Percentiles rank a stretch among this genome's conserved stretches.
phyloP scores from a whole-genome alignment of 1,140 invertebrate species.

The Amyelois transitella region DNA sequence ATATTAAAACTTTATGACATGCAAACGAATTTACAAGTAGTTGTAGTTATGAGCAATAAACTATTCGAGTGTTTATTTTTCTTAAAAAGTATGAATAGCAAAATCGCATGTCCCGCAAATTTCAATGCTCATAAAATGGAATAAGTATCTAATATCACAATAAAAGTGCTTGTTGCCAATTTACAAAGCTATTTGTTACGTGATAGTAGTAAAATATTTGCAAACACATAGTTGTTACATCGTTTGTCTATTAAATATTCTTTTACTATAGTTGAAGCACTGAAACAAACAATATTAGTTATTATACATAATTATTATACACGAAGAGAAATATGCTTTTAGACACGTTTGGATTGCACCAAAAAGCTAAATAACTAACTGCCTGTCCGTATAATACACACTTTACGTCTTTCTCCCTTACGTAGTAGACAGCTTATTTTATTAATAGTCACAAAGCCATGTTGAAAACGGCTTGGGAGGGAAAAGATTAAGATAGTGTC shows the following conservation, averaged over 20 bases:
- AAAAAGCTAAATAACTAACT: no score
- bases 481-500: no score
- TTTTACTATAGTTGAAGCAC: not conserved
- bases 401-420: no score
- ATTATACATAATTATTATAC: no score
- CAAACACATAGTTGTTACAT: not conserved
- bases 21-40: not conserved
- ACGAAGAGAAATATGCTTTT: no score
- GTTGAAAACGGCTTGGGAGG: no score
- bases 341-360: not conserved
- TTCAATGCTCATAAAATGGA: slow-evolving; percentile 1
- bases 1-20: not conserved
- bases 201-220: not conserved
- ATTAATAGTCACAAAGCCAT: no score
- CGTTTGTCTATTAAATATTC: not conserved
- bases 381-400: no score
- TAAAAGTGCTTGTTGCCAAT: not conserved
- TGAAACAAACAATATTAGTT: not conserved
- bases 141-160: slow-evolving; percentile 1
- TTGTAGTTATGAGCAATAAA: not conserved
- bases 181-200: not conserved
- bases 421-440: no score
- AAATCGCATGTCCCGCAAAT: not conserved
- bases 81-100: slow-evolving; percentile 1
- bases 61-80: not conserved